These are phyloP conservation scores for Oenanthe melanoleuca DNA, from an alignment of 2,113 vertebrate genomes.

Conservation along the genomic window DNA sequence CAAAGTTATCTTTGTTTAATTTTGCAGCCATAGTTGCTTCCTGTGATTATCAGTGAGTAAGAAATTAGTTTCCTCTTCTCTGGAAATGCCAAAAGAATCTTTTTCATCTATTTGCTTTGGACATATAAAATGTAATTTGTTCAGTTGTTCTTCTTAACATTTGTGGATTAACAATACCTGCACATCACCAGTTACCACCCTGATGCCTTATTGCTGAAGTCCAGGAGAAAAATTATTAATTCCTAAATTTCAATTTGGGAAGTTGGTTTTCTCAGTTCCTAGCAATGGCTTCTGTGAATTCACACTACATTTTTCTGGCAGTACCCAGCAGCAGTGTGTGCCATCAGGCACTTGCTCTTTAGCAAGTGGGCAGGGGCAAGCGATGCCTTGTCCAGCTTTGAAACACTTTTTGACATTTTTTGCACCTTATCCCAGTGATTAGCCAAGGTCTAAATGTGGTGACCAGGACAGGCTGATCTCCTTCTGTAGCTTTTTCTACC, in stretches of 20 bases:
- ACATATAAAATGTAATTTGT: not conserved
- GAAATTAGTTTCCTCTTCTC: not conserved
- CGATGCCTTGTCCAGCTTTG: no score
- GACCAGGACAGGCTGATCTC: not conserved
- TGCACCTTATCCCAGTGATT: not conserved
- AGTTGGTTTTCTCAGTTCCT: not conserved
- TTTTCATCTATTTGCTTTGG: not conserved
- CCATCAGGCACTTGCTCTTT: not conserved
- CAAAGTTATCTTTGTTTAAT: not conserved
- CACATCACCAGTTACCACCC: not conserved
- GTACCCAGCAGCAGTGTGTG: not conserved
- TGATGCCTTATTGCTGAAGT: not conserved
- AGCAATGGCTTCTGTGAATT: not conserved
- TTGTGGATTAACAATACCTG: not conserved
- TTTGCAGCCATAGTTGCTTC: not conserved
- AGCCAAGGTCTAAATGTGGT: not conserved
- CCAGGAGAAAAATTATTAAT: not conserved
- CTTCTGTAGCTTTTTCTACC: not conserved
- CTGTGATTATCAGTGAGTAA: not conserved
- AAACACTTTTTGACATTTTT: rapidly evolving
- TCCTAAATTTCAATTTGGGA: not conserved
- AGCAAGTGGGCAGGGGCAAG: not conserved
- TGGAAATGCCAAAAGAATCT: not conserved
- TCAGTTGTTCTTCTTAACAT: not conserved
- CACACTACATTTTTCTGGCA: not conserved